These are phyloP conservation scores for Carassius auratus DNA, from an alignment of 2,113 vertebrate species.

Conservation along the genomic window DNA sequence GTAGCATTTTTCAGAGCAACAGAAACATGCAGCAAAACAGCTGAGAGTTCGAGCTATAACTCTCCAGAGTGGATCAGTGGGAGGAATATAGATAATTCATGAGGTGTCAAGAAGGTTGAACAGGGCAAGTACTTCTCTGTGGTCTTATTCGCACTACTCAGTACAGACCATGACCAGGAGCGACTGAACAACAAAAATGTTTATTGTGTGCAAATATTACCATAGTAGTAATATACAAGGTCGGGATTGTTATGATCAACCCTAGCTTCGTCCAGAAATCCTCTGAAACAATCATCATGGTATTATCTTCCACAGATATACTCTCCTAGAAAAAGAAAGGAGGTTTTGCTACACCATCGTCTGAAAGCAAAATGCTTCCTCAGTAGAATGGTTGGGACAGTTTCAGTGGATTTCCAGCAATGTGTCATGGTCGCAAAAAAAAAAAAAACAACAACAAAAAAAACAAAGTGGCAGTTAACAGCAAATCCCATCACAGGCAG, in stretches of 20 bases:
- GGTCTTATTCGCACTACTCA: slow-evolving; percentile 35
- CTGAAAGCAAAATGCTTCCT: neutral
- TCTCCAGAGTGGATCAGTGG: slow-evolving; percentile 41
- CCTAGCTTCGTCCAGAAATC: neutral
- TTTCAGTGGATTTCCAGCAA: slow-evolving; percentile 18
- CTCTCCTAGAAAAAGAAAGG: neutral
- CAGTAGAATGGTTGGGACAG: neutral
- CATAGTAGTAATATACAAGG: neutral
- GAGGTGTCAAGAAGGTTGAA: slow-evolving; percentile 23
- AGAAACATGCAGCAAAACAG: slow-evolving; percentile 19
- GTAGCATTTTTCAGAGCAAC: neutral
- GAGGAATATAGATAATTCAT: slow-evolving; percentile 56
- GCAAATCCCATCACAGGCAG: slow-evolving; percentile 26
- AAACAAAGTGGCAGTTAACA: slow-evolving; percentile 40
- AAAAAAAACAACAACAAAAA: slow-evolving; percentile 35
- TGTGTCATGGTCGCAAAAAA: slow-evolving; percentile 32
- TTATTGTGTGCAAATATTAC: neutral
- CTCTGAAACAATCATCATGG: neutral
- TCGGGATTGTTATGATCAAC: neutral
- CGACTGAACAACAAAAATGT: neutral
- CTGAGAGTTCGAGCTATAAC: slow-evolving; percentile 42
- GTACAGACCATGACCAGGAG: slow-evolving; percentile 13
- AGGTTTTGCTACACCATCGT: neutral
- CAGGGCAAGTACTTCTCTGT: slow-evolving; percentile 37
- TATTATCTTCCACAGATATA: neutral